Conservation (phyloP, 2,888 invertebrate genomes). For the Cheilosia pagana region DNA sequence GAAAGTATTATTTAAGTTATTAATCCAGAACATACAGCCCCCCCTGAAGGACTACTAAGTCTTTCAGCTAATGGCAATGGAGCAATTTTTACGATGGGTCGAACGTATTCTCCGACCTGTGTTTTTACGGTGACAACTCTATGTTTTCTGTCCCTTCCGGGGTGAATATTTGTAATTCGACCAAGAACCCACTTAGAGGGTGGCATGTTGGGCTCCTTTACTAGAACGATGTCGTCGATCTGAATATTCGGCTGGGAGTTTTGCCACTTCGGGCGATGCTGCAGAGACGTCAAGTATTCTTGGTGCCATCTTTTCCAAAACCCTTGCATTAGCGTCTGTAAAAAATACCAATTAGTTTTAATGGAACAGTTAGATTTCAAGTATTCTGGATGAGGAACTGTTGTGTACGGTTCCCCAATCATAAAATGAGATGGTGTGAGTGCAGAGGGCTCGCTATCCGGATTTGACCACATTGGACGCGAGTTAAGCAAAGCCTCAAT, state of each 20-base stretch:
- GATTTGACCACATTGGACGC: conserved; percentile 23
- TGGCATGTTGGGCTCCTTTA: conserved; percentile 37
- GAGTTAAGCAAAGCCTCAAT: conserved; percentile 21
- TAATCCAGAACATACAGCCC: neutral
- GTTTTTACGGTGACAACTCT: neutral
- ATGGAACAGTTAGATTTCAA: conserved; percentile 2
- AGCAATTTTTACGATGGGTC: conserved; percentile 25
- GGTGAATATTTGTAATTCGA: neutral
- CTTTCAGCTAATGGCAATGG: conserved; percentile 27
- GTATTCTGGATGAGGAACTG: conserved; percentile 10
- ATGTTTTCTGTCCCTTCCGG: no score
- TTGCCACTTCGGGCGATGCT: conserved; percentile 36
- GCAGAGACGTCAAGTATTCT: conserved; percentile 23
- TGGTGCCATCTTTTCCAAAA: conserved; percentile 51
- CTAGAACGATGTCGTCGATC: conserved; percentile 22
- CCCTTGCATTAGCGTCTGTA: conserved; percentile 37
- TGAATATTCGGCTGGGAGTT: conserved; percentile 5
- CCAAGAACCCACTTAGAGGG: conserved; percentile 49
- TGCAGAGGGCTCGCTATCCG: conserved; percentile 9
- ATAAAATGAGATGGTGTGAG: neutral
- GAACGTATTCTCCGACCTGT: conserved; percentile 19
- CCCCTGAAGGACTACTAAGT: neutral
- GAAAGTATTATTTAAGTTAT: no score
- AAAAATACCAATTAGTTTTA: conserved; percentile 21
- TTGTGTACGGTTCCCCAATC: conserved; percentile 1